phyloP scores from a whole-genome alignment of 2,797 vertebrate genomes.

The Nyctibius grandis region DNA sequence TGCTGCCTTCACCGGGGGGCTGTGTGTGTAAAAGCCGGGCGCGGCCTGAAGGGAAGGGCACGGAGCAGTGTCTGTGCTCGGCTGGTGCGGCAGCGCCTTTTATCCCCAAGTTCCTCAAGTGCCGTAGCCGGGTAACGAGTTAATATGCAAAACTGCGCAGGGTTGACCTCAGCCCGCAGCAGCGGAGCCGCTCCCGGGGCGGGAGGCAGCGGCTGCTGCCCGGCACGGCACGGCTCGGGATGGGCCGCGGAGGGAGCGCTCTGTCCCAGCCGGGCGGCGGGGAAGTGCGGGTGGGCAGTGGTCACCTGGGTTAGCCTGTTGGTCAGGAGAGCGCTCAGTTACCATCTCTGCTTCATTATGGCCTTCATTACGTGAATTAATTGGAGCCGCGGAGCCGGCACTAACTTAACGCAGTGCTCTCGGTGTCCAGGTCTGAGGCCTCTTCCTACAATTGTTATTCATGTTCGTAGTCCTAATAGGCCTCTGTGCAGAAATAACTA shows the following conservation, averaged over 20 bases:
- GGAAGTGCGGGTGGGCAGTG: neutral
- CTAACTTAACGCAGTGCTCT: neutral
- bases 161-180: neutral
- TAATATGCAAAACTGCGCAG: neutral
- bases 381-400: neutral
- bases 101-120: neutral
- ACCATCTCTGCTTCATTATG: neutral
- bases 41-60: neutral
- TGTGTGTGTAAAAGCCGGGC: neutral
- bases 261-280: neutral
- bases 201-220: neutral
- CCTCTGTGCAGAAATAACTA: neutral
- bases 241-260: neutral
- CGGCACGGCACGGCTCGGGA: neutral
- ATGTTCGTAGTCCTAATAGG: neutral
- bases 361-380: rapidly evolving
- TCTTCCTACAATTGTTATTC: conserved; percentile 31
- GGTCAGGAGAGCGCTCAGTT: neutral
- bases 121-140: neutral
- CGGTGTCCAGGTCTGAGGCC: neutral
- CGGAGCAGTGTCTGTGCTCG: neutral
- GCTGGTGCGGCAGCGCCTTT: neutral
- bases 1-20: neutral
- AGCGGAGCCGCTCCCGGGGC: neutral
- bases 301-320: neutral